A percentile compares a stretch with the other conserved stretches of the same genome.
Conservation (phyloP, 2,797 vertebrate genomes). For the Sarcophilus harrisii region DNA sequence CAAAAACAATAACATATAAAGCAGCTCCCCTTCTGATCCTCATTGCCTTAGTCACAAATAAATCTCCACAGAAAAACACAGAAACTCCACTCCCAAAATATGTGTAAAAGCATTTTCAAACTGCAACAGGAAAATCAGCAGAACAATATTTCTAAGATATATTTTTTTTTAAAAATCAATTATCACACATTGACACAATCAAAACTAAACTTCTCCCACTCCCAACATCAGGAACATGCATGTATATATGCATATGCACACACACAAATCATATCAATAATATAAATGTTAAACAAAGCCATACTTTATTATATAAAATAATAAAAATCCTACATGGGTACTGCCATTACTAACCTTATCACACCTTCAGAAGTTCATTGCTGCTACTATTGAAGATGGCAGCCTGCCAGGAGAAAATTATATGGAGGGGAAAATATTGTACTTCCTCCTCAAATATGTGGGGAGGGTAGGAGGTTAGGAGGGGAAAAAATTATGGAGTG, state of each 20-base stretch:
- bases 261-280: background rate
- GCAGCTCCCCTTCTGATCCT: background rate
- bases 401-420: conserved; percentile 19
- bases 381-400: background rate
- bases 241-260: background rate
- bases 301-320: conserved; percentile 43
- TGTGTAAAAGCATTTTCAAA: background rate
- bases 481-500: background rate
- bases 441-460: conserved; percentile 36
- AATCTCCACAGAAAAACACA: background rate
- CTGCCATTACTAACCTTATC: conserved; percentile 26
- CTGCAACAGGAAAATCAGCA: background rate
- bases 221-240: background rate
- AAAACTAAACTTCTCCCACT: background rate
- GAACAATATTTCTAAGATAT: background rate
- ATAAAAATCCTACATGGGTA: conserved; percentile 30
- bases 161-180: conserved; percentile 6
- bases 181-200: conserved; percentile 25
- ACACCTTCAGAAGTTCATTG: background rate
- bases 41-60: background rate
- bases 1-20: background rate
- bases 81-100: background rate
- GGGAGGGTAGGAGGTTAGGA: background rate
- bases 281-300: conserved; percentile 8
- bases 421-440: conserved; percentile 6